These are phyloP conservation scores for Neofelis nebulosa DNA, from an alignment of 2,113 vertebrate genomes.

Conservation along the genomic window DNA sequence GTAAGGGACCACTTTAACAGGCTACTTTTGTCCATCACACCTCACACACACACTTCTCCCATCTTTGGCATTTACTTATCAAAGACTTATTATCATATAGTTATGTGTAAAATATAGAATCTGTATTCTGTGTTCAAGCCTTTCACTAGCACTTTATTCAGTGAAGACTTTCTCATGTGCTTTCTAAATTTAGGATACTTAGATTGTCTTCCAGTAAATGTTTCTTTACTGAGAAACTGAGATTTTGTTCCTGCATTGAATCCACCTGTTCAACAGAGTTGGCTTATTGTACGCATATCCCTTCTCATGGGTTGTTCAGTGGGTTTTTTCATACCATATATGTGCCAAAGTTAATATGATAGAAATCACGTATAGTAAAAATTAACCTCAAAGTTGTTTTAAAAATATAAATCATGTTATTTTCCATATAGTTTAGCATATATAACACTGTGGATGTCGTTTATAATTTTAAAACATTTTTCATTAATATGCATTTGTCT, in stretches of 20 bases:
- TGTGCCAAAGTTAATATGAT: background rate
- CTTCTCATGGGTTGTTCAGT: background rate
- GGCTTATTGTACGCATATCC: background rate
- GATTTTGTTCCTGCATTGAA: background rate
- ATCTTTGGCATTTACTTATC: background rate
- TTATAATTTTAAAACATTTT: background rate
- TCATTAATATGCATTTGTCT: background rate
- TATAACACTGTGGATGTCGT: background rate
- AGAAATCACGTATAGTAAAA: background rate
- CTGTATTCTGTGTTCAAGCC: background rate
- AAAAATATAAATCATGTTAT: background rate
- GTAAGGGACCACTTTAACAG: background rate
- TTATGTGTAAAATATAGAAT: background rate
- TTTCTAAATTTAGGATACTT: background rate
- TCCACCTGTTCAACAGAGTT: background rate
- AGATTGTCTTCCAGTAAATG: background rate
- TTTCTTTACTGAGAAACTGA: background rate
- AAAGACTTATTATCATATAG: background rate
- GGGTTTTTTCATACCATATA: background rate
- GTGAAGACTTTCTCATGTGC: background rate
- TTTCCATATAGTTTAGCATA: background rate
- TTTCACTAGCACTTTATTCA: background rate
- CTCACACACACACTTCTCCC: background rate
- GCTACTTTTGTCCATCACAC: background rate
- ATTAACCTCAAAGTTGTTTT: background rate